Evolutionary conservation across 2,888 invertebrate genomes (phyloP), one percentile per base, ranked within the genome.

Genomic region (Schrankia costaestrigalis): DNA sequence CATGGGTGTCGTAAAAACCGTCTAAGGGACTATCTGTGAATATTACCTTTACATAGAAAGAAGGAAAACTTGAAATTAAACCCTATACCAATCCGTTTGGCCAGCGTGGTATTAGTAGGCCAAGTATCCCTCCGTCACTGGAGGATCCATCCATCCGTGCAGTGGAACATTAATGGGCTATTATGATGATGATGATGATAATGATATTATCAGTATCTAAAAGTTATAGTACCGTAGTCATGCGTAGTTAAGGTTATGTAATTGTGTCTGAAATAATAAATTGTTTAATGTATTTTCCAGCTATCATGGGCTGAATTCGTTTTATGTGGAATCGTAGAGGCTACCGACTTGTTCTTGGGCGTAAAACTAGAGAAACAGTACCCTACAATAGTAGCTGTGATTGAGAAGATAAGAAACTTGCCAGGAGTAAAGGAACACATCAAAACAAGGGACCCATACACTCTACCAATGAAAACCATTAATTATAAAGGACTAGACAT

Each of bases 271-370:
- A 2, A 19, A 19, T 19, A n/a, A n/a, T 19, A 19, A n/a, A 6
- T 11, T 23, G 8, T 15, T 39, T n/a, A n/a, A n/a, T n/a, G n/a
- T n/a, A n/a, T n/a, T 26, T 63, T 67, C 13, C 61, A 84, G 84
- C 33, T 83, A 13, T 68, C 70, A 31, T 86, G 85, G 85, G 83
- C 70, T 3, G 86, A 86, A 43, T 83, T 84, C 41, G 41, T 80
- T 10, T 55, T 85, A 0, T 66, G 78, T 4, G 80, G 77, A 0
- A 64, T 82, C 19, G 56, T 82, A 0, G 86, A 86, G 35, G 56
- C 72, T 0, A 50, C 52, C 0, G 68, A 78, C 45, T 37, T 77
- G 1, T 64, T 77, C 40, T 50, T 77, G 1, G 60, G 51, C 2
- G 48, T 50, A 3, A 57, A 72, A 11, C 53, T 82, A 3, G 71